phyloP scores from a whole-genome alignment of 2,888 invertebrate genomes.

The Pantelozetes paolii region DNA sequence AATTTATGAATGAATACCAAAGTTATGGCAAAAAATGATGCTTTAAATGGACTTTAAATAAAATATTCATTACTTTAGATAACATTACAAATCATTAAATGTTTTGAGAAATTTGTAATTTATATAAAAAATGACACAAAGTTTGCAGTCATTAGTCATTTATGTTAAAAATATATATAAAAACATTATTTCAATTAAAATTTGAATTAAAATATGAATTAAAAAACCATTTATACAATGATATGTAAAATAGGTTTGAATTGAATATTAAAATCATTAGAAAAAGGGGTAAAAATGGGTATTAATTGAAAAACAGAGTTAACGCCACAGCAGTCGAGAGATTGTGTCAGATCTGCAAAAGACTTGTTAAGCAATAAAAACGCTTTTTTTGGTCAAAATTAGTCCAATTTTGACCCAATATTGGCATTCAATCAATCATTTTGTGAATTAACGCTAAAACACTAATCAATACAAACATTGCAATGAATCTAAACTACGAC shows the following conservation, averaged over 20 bases:
- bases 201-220: neutral
- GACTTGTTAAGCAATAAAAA: slow-evolving; percentile 9
- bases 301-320: neutral
- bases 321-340: neutral
- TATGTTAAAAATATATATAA: neutral
- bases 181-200: neutral
- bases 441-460: too few species aligned
- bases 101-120: too few species aligned
- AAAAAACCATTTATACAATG: slow-evolving; percentile 12
- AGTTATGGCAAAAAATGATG: neutral
- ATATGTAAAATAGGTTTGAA: neutral
- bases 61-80: slow-evolving; percentile 13
- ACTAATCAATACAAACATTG: too few species aligned
- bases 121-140: too few species aligned
- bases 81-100: neutral
- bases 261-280: neutral
- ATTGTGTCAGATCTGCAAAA: slow-evolving; percentile 17
- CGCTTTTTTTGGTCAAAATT: neutral
- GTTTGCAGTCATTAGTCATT: neutral
- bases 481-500: too few species aligned
- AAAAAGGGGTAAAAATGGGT: neutral
- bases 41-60: neutral
- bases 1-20: neutral
- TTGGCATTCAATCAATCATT: slow-evolving; percentile 8
- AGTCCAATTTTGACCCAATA: neutral